Percentiles rank a stretch among this genome's conserved stretches.
These are phyloP conservation scores for Papilio polyxenes DNA, from an alignment of 1,140 invertebrate species.

Conservation along the genomic window DNA sequence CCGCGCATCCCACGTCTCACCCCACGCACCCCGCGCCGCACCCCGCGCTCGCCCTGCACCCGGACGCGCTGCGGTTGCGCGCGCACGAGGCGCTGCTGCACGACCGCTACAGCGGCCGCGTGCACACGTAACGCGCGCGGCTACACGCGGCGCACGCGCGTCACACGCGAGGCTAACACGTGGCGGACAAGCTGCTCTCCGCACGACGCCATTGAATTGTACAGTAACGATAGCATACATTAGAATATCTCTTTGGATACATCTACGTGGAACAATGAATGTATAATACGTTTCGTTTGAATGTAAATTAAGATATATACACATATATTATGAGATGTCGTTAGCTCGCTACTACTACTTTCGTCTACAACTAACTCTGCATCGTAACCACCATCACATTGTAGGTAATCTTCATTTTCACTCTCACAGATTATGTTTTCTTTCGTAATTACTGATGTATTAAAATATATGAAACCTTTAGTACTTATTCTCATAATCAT, in stretches of 20 bases:
- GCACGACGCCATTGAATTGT: neutral
- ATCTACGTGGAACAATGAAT: slow-evolving; percentile 13
- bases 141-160: slow-evolving; percentile 56
- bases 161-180: slow-evolving; percentile 43
- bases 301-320: slow-evolving; percentile 35
- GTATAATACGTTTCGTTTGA: slow-evolving; percentile 11
- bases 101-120: slow-evolving; percentile 60
- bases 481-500: no score
- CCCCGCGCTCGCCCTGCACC: slow-evolving; percentile 49
- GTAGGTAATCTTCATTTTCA: no score
- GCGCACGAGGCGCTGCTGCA: slow-evolving; percentile 54
- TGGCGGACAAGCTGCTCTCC: neutral
- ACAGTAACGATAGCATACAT: neutral
- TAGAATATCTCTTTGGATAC: slow-evolving; percentile 4
- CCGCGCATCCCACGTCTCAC: slow-evolving; percentile 37
- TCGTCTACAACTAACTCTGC: neutral
- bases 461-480: no score
- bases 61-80: slow-evolving; percentile 55
- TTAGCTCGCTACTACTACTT: neutral
- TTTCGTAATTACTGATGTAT: no score
- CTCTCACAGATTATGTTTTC: no score
- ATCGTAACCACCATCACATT: neutral
- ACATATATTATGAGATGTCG: neutral
- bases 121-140: slow-evolving; percentile 63
- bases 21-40: slow-evolving; percentile 46